Base-by-base conservation (phyloP, 2,113 vertebrate genomes). In the Equus przewalskii region DNA sequence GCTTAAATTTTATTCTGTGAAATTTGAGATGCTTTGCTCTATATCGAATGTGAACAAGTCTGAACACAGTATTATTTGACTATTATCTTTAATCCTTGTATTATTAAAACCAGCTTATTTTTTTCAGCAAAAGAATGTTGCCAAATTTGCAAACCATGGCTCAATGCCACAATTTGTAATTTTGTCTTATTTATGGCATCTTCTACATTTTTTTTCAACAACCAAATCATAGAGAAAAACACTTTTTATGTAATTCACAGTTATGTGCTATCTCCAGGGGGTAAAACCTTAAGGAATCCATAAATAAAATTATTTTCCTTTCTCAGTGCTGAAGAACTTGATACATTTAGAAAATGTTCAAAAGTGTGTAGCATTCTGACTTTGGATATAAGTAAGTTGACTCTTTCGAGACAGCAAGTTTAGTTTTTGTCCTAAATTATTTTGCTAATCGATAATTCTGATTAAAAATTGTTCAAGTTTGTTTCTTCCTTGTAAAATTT, bases 111-210 rank as follows among this genome's bases (percentile, higher is more conserved):
- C 4, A 56, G 3, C 60, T 51, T 80, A 89, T 62, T 49, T 79
- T 81, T 92, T 94, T 87, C 62, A 94, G 44, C 4, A 92, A 64
- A 79, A 65, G 5, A 85, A 67, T 72, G 21, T 44, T 82, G 41
- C 33, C 46, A 70, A 56, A 81, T 44, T 69, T 89, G 11, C 9
- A 75, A 93, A 81, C 21, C 14, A n/a, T 67, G 24, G 10, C 30
- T 93, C 83, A 89, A 19, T 93, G 54, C 22, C 28, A 72, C 6
- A 44, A 70, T 84, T 90, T 78, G 2, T 75, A 56, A 89, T 0
- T 88, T 44, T 89, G 30, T 49, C n/a, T 78, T 46, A 90, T 58
- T 91, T 89, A 96, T 91, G 91, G 92, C 3, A 86, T 81, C 24
- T 83, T 89, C 13, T 97, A 89, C 8, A 73, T n/a, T 30, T 58